A percentile compares a stretch with the other conserved stretches of the same genome.
These are phyloP conservation scores for Caranx melampygus DNA, from an alignment of 2,113 vertebrate species.

Conservation along the genomic window DNA sequence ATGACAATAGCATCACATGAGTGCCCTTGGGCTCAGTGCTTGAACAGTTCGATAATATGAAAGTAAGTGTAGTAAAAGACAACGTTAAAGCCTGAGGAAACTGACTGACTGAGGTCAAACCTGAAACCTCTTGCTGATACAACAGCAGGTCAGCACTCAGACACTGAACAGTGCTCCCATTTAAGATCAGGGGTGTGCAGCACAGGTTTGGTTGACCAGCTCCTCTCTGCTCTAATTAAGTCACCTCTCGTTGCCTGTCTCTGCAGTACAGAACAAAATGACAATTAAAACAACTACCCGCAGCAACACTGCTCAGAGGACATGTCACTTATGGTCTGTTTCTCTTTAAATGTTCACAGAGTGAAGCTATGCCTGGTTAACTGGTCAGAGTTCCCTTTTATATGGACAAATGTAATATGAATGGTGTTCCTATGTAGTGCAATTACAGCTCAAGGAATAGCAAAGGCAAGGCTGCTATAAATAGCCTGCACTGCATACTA, in stretches of 20 bases:
- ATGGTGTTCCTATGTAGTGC: constrained; percentile 36
- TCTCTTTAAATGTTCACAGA: constrained; percentile 31
- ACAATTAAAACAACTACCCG: constrained; percentile 57
- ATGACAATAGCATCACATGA: constrained; percentile 31
- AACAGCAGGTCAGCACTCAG: constrained; percentile 18
- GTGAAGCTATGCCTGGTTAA: constrained; percentile 32
- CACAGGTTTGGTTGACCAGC: constrained; percentile 35
- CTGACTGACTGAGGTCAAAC: constrained; percentile 22
- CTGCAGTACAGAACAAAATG: constrained; percentile 26
- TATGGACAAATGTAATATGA: constrained; percentile 30
- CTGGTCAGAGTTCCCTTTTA: constrained; percentile 35
- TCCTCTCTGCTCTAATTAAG: constrained; percentile 62
- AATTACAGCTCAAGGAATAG: constrained; percentile 32
- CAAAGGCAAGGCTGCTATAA: constrained; percentile 69
- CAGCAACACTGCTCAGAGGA: constrained; percentile 38
- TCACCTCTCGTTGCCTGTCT: constrained; percentile 29
- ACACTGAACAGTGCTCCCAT: neutral
- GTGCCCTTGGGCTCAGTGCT: constrained; percentile 41
- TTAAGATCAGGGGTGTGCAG: constrained; percentile 26
- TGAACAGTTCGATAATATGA: constrained; percentile 38
- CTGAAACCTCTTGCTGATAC: constrained; percentile 20
- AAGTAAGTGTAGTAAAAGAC: constrained; percentile 27
- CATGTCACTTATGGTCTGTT: constrained; percentile 24
- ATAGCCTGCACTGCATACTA: constrained; percentile 66
- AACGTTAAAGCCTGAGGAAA: constrained; percentile 23